A percentile compares a stretch with the other conserved stretches of the same genome.
These are phyloP conservation scores for Azorinus chamasolen DNA, from an alignment of 2,888 invertebrate genomes.

Conservation along the genomic window DNA sequence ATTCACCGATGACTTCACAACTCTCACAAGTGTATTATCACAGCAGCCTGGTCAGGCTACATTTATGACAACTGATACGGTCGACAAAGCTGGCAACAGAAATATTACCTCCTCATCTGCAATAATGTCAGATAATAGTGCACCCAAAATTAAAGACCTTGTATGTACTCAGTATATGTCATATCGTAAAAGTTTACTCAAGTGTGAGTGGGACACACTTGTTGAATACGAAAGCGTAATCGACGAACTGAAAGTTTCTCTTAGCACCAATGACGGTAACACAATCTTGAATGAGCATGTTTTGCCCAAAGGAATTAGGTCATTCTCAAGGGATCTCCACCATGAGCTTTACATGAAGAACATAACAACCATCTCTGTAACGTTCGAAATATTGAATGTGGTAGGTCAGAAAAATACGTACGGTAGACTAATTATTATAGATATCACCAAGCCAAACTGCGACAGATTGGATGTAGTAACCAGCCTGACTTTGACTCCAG, in stretches of 20 bases:
- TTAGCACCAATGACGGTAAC: constrained; percentile 42
- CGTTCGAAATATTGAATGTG: constrained; percentile 53
- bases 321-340: constrained; percentile 40
- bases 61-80: constrained; percentile 54
- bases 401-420: constrained; percentile 47
- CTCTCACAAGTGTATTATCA: constrained; percentile 29
- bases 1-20: constrained; percentile 36
- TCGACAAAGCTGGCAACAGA: constrained; percentile 65
- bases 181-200: constrained; percentile 39
- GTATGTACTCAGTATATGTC: constrained; percentile 63
- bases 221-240: constrained; percentile 68
- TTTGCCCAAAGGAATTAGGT: constrained; percentile 21
- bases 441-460: constrained; percentile 55
- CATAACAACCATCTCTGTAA: constrained; percentile 38
- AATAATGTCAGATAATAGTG: constrained; percentile 61
- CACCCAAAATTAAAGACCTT: constrained; percentile 57
- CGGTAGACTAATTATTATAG: constrained; percentile 48
- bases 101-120: constrained; percentile 50
- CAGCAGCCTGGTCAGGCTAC: constrained; percentile 60
- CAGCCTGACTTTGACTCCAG: constrained; percentile 12
- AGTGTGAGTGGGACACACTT: constrained; percentile 60
- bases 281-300: constrained; percentile 39
- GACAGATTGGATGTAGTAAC: constrained; percentile 61
- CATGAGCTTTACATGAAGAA: constrained; percentile 13
- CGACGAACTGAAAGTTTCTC: constrained; percentile 44